Conservation (phyloP, 2,888 invertebrate species). For the Thalpophila matura region DNA sequence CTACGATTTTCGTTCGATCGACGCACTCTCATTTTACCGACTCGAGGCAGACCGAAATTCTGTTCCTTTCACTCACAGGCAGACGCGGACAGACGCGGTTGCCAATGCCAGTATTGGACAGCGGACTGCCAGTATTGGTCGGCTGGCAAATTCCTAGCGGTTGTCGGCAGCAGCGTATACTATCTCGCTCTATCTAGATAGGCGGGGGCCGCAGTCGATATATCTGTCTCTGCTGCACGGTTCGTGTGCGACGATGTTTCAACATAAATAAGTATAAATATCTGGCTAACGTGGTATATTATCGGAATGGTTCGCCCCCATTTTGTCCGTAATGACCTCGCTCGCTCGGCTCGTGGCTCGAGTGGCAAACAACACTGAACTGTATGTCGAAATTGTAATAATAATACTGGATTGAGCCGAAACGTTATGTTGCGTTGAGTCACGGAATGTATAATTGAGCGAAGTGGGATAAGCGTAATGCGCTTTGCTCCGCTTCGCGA, state of each 20-base stretch:
- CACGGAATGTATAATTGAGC: slow-evolving; percentile 48
- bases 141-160: slow-evolving; percentile 80
- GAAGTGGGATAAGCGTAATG: slow-evolving; percentile 39
- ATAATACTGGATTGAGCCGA: slow-evolving; percentile 66
- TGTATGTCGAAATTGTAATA: slow-evolving; percentile 64
- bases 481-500: slow-evolving; percentile 29
- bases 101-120: slow-evolving; percentile 80
- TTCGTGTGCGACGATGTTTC: slow-evolving; percentile 52
- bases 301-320: slow-evolving; percentile 74
- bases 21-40: slow-evolving; percentile 55
- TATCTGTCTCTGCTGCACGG: slow-evolving; percentile 62
- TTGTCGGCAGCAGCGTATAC: slow-evolving; percentile 65
- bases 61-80: slow-evolving; percentile 80
- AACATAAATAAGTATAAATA: slow-evolving; percentile 68
- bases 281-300: slow-evolving; percentile 67
- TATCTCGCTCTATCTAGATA: slow-evolving; percentile 71
- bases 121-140: slow-evolving; percentile 84
- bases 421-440: slow-evolving; percentile 43
- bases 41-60: slow-evolving; percentile 72
- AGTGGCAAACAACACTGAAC: slow-evolving; percentile 56
- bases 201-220: slow-evolving; percentile 28
- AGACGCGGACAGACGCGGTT: slow-evolving; percentile 71
- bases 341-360: slow-evolving; percentile 65
- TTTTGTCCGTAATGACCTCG: slow-evolving; percentile 75
- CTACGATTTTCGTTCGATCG: slow-evolving; percentile 67